Evolutionary conservation across 2,888 invertebrate genomes (phyloP), one percentile per base, ranked within the genome.

Genomic region (Idaea aversata): DNA sequence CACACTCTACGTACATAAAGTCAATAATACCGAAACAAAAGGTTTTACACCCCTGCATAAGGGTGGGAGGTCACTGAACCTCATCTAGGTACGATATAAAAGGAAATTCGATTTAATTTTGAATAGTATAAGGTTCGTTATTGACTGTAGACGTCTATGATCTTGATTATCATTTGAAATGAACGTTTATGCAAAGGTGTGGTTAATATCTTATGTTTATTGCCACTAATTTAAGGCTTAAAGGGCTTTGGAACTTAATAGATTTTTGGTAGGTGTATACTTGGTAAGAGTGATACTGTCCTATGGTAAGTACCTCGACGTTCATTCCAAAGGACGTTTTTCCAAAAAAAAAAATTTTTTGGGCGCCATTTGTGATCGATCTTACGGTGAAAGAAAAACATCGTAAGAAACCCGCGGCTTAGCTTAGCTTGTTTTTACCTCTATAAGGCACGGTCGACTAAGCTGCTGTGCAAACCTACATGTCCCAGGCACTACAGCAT

Each of bases 1-100:
- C 81, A 78, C 81, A 25, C 81, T 82, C 79, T 77, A 78, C 75
- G 66, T 74, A 75, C 77, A 74, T 80, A n/a, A 16, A 59, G 77
- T 79, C 81, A 78, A 82, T 81, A 82, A 80, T 77, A 78, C 76
- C 66, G 75, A 75, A 85, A 87, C 86, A 87, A 87, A 84, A 74
- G 80, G 47, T 72, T 75, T 79, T 74, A 76, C 82, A 82, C 84
- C 86, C 87, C 75, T 80, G 70, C 69, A 69, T 73, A 78, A 80
- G 84, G 85, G 77, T 77, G 73, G 67, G 71, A 77, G 87, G 80
- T 84, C 83, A 80, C 63, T 75, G 84, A 84, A 78, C 81, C 68
- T 66, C 61, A 65, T 68, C 72, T 67, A 64, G 63, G 64, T 25
- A 7, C 67, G 16, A 5, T 34, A 15, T 62, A 63, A 70, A 58